Conservation (phyloP, 1,140 invertebrate genomes). For the Ips nitidus region DNA sequence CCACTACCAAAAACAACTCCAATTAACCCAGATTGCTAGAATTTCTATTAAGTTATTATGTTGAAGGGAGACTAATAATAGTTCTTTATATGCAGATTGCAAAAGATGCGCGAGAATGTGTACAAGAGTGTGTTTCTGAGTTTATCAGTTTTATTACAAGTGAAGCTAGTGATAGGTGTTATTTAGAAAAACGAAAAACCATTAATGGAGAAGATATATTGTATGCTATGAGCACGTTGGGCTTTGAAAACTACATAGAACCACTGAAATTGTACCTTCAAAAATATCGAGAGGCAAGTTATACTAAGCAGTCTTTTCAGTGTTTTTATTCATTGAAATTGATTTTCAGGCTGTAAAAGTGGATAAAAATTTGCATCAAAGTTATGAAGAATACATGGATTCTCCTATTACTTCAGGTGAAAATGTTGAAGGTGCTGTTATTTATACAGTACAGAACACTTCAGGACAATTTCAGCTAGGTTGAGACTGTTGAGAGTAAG, state of each 20-base stretch:
- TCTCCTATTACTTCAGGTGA: conserved; percentile 30
- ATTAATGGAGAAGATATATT: conserved; percentile 99
- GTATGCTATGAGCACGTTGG: conserved; percentile 94
- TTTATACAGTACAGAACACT: conserved; percentile 51
- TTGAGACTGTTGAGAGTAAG: not conserved
- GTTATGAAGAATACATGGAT: conserved; percentile 46
- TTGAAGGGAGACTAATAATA: not conserved
- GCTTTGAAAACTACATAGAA: conserved; percentile 99
- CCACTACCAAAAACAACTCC: no score
- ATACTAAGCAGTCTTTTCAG: not conserved
- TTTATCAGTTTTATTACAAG: conserved; percentile 99
- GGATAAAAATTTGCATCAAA: conserved; percentile 48
- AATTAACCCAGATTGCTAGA: no score
- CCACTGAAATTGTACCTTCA: conserved; percentile 95
- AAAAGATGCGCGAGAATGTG: conserved; percentile 98
- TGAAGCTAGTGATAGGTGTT: conserved; percentile 95
- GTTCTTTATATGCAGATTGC: conserved; percentile 71
- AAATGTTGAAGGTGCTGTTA: conserved; percentile 48
- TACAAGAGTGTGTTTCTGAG: conserved; percentile 99
- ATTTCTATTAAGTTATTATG: conserved; percentile 3
- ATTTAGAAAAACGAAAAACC: conserved; percentile 98
- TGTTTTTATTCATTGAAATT: conserved; percentile 18
- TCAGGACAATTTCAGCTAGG: conserved; percentile 49
- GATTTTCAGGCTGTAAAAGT: conserved; percentile 49
- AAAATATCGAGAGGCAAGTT: conserved; percentile 87